A percentile compares a stretch with the other conserved stretches of the same genome.
These are phyloP conservation scores for Lacanobia wlatinum DNA, from an alignment of 2,888 invertebrate species.

Conservation along the genomic window DNA sequence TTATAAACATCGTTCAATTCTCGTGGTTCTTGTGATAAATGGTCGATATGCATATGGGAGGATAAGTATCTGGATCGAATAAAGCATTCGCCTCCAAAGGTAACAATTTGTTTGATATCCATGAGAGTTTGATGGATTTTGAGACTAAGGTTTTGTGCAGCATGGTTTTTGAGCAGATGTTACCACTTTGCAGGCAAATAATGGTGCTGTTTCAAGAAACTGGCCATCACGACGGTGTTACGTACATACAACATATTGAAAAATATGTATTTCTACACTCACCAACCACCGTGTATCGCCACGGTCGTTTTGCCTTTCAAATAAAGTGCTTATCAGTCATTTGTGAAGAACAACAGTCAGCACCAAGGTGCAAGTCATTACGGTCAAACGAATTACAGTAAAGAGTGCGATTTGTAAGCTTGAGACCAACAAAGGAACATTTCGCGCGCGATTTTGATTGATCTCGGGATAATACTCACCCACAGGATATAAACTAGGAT, in stretches of 20 bases:
- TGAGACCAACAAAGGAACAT: conserved; percentile 73
- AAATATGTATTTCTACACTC: too few relatives aligned
- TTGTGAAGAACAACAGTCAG: conserved; percentile 56
- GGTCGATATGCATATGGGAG: conserved; percentile 48
- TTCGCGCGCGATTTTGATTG: conserved; percentile 68
- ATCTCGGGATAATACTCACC: conserved; percentile 77
- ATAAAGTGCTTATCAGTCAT: conserved; percentile 58
- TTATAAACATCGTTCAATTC: conserved; percentile 80
- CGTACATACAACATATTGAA: too few relatives aligned
- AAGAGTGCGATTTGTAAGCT: conserved; percentile 80
- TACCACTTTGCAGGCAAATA: background rate
- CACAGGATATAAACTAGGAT: conserved; percentile 65
- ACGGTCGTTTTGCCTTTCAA: conserved; percentile 25
- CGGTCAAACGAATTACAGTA: conserved; percentile 74
- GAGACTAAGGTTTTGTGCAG: background rate
- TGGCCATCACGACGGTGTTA: too few relatives aligned
- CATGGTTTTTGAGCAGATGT: background rate
- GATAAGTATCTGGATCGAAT: conserved; percentile 56
- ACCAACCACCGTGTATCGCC: background rate
- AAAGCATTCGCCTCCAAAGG: conserved; percentile 24
- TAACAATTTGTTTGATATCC: conserved; percentile 24
- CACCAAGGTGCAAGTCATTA: conserved; percentile 75
- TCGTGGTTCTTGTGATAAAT: conserved; percentile 61
- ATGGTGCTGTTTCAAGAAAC: too few relatives aligned
- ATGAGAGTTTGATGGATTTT: conserved; percentile 2